phyloP scores from a whole-genome alignment of 2,888 invertebrate genomes.

The Eupelmus urozonus region DNA sequence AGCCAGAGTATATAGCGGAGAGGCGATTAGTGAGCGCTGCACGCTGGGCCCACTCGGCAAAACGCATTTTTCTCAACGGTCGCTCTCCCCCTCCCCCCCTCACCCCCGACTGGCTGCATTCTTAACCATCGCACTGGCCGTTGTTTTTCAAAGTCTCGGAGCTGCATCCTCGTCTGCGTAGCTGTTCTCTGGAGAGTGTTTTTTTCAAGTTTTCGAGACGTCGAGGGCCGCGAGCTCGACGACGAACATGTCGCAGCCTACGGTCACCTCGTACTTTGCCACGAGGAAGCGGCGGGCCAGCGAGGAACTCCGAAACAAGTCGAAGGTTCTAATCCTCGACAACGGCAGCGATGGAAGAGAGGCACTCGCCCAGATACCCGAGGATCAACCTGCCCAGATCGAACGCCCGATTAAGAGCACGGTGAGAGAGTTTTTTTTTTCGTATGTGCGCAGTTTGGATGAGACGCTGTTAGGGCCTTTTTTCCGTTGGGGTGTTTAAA shows the following conservation, averaged over 20 bases:
- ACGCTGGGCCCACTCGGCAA: not conserved
- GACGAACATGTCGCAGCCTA: slow-evolving; percentile 87
- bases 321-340: slow-evolving; percentile 77
- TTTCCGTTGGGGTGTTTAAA: slow-evolving; percentile 38
- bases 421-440: slow-evolving; percentile 35
- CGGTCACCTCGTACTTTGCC: slow-evolving; percentile 86
- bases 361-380: slow-evolving; percentile 44
- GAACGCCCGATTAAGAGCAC: slow-evolving; percentile 48
- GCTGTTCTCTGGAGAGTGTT: not conserved
- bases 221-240: not conserved
- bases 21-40: not conserved
- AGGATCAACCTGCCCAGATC: slow-evolving; percentile 55
- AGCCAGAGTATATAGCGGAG: too few species aligned
- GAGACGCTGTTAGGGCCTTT: too few species aligned
- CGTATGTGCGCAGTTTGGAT: too few species aligned
- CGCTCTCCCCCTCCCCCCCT: not conserved
- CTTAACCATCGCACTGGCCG: too few species aligned
- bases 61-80: slow-evolving; percentile 14
- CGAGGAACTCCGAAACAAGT: slow-evolving; percentile 80
- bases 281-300: slow-evolving; percentile 86
- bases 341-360: slow-evolving; percentile 79
- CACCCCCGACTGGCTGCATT: not conserved
- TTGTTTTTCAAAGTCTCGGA: slow-evolving; percentile 4
- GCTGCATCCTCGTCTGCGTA: not conserved
- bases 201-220: not conserved